Conservation (phyloP, 2,797 vertebrate genomes). For the Merluccius polli region DNA sequence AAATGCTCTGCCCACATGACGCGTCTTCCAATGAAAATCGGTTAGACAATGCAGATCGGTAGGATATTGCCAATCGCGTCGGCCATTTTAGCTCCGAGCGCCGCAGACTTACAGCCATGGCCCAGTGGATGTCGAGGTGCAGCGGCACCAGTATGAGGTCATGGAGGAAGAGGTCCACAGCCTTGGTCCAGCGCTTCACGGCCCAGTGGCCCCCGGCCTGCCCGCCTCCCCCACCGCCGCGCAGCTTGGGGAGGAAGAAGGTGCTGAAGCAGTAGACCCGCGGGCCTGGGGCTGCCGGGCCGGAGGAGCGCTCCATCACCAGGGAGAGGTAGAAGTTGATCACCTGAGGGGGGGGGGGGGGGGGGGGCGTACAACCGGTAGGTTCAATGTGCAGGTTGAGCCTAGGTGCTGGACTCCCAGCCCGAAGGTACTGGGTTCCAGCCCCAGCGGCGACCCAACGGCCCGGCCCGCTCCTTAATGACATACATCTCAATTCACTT, state of each 20-base stretch:
- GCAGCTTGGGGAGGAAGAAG: slow-evolving; percentile 88
- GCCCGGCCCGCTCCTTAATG: no score
- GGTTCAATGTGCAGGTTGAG: neutral
- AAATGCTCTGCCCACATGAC: no score
- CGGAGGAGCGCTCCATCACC: slow-evolving; percentile 77
- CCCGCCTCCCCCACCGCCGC: slow-evolving; percentile 59
- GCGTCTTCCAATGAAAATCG: neutral
- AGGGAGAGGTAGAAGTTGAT: slow-evolving; percentile 95
- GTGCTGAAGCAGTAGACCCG: slow-evolving; percentile 86
- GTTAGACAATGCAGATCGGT: no score
- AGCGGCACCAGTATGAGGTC: slow-evolving; percentile 87
- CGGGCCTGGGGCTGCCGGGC: slow-evolving; percentile 54
- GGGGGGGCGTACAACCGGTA: no score
- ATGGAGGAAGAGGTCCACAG: slow-evolving; percentile 82
- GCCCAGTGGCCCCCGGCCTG: slow-evolving; percentile 72
- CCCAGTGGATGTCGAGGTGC: slow-evolving; percentile 86
- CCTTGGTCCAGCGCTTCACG: slow-evolving; percentile 89
- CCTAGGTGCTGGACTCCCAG: no score
- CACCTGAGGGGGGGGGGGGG: slow-evolving; percentile 75
- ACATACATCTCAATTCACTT: no score
- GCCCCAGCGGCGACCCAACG: no score
- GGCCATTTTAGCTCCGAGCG: neutral
- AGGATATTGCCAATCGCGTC: neutral
- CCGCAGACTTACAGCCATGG: slow-evolving; percentile 74
- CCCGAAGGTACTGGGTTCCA: no score